Evolutionary conservation across 53 echinoderm and acorn worm species (phyloP).

Genomic region (Hippasteria phrygiana): DNA sequence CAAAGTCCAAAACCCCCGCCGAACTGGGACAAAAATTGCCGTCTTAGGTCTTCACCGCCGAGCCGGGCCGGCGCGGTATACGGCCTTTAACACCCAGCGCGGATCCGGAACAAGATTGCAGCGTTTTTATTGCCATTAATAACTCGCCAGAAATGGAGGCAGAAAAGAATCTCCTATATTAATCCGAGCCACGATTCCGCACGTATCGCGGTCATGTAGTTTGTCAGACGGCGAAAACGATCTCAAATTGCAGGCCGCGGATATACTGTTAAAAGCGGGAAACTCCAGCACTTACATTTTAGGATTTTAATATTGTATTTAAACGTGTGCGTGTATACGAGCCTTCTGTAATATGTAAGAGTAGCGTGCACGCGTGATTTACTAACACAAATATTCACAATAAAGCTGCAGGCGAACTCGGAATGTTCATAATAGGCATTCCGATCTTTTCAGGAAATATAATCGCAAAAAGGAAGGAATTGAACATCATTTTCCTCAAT

Average conservation of each 20-base stretch:
- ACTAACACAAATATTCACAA: neutral
- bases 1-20: slow-evolving; percentile 54
- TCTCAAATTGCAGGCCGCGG: slow-evolving; percentile 12
- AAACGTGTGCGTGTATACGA: neutral
- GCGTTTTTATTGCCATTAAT: slow-evolving; percentile 27
- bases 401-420: neutral
- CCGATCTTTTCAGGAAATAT: neutral
- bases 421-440: neutral
- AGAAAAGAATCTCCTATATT: neutral
- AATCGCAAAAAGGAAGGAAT: neutral
- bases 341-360: neutral
- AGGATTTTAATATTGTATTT: neutral
- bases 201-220: slow-evolving; percentile 4
- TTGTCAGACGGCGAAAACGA: slow-evolving; percentile 1
- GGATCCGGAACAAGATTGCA: slow-evolving; percentile 32
- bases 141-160: slow-evolving; percentile 19
- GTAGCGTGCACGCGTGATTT: neutral
- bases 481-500: neutral
- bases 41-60: neutral
- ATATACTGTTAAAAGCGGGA: slow-evolving; percentile 5
- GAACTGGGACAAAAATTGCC: slow-evolving; percentile 10
- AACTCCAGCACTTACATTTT: neutral
- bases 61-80: neutral
- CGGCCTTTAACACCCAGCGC: neutral
- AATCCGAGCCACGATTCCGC: neutral